A percentile compares a stretch with the other conserved stretches of the same genome.
These are phyloP conservation scores for Leucoptera coffeella DNA, from an alignment of 2,888 invertebrate species.

Conservation along the genomic window DNA sequence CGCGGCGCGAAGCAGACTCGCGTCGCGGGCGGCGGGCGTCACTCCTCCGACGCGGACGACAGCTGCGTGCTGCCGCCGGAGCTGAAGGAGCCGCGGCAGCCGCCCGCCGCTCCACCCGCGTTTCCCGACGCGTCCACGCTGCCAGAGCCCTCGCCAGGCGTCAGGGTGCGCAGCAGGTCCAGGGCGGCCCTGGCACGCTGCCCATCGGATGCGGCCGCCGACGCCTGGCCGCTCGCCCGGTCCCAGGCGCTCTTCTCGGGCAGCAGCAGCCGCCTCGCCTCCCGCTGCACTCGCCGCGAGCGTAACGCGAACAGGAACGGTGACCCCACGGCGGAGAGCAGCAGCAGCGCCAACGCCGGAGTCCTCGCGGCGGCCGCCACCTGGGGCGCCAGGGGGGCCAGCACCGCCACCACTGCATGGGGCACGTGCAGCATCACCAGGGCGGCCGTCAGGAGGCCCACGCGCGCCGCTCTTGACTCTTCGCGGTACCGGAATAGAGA, in stretches of 20 bases:
- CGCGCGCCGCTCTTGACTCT: conserved; percentile 83
- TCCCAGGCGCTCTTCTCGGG: conserved; percentile 46
- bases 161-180: conserved; percentile 32
- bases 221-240: conserved; percentile 44
- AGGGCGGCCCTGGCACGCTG: conserved; percentile 38
- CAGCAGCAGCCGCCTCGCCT: conserved; percentile 28
- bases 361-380: conserved; percentile 38
- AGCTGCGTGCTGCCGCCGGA: conserved; percentile 59
- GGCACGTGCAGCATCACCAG: conserved; percentile 71
- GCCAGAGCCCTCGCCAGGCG: conserved; percentile 33
- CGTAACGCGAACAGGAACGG: conserved; percentile 75
- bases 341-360: conserved; percentile 46
- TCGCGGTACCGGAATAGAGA: conserved; percentile 80
- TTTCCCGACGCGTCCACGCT: conserved; percentile 18
- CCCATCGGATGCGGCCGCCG: conserved; percentile 50
- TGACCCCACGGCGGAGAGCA: conserved; percentile 60
- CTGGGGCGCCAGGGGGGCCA: conserved; percentile 37
- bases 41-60: conserved; percentile 57
- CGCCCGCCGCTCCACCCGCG: conserved; percentile 45
- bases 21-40: conserved; percentile 23
- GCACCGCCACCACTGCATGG: conserved; percentile 37
- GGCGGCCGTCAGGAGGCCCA: conserved; percentile 58
- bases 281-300: conserved; percentile 58
- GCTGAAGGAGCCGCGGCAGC: conserved; percentile 57
- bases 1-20: conserved; percentile 33